Conservation (phyloP, 2,797 vertebrate species). For the Parambassis ranga region DNA sequence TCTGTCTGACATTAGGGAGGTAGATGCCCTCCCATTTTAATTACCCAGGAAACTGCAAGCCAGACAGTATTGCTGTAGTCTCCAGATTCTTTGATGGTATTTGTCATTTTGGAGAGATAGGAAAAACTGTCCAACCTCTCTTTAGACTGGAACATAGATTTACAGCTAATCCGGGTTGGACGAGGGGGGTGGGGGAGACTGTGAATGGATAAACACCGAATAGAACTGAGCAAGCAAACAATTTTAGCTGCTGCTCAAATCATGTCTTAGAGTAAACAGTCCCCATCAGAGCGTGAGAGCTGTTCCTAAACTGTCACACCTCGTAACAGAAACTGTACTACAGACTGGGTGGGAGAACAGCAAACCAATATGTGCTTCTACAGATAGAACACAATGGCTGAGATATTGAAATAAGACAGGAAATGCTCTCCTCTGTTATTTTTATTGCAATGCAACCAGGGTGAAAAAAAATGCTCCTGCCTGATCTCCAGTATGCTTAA, state of each 20-base stretch:
- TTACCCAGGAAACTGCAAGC: conserved; percentile 75
- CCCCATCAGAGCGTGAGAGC: conserved; percentile 20
- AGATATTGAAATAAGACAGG: conserved; percentile 51
- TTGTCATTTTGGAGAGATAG: conserved; percentile 59
- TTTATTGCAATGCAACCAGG: conserved; percentile 69
- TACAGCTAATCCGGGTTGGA: conserved; percentile 60
- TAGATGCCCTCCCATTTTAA: conserved; percentile 69
- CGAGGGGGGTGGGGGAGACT: conserved; percentile 39
- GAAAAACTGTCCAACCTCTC: conserved; percentile 61
- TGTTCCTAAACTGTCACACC: conserved; percentile 41
- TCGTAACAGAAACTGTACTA: conserved; percentile 12
- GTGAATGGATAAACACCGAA: conserved; percentile 61
- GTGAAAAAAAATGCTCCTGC: conserved; percentile 64
- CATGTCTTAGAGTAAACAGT: conserved; percentile 60
- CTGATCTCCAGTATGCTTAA: conserved; percentile 55
- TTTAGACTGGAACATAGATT: conserved; percentile 60
- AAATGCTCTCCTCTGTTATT: conserved; percentile 52
- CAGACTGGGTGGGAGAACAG: conserved; percentile 1
- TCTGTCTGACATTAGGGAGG: conserved; percentile 68
- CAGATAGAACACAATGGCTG: conserved; percentile 39
- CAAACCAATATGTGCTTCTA: conserved; percentile 32
- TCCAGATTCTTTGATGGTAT: conserved; percentile 51
- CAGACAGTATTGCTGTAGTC: conserved; percentile 55
- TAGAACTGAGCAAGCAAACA: conserved; percentile 65
- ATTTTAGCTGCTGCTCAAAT: conserved; percentile 58